A percentile compares a stretch with the other conserved stretches of the same genome.
Evolutionary conservation across 2,888 invertebrate species (phyloP).

Genomic region (Lomographa bimaculata): DNA sequence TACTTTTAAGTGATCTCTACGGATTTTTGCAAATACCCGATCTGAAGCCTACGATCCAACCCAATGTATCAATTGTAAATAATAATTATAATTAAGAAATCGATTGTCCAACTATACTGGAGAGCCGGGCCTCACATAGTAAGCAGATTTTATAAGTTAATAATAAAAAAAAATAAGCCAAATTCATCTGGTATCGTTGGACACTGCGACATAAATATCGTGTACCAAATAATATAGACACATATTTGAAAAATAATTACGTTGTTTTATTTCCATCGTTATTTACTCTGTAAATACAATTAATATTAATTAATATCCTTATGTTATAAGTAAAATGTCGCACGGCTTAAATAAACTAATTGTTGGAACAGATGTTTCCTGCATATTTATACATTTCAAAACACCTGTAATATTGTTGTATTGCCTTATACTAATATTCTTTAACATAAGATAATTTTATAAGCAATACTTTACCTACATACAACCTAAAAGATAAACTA

Average conservation of each 20-base stretch:
- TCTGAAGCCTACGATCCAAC: conserved; percentile 23
- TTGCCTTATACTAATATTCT: no score
- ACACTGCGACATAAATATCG: conserved; percentile 54
- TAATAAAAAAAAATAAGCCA: conserved; percentile 13
- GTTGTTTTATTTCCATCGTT: conserved; percentile 38
- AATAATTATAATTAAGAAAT: conserved; percentile 36
- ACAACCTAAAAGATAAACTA: no score
- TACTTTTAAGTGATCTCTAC: conserved; percentile 18
- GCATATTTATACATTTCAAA: no score
- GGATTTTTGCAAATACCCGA: conserved; percentile 10
- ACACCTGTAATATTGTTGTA: no score
- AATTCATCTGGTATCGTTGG: conserved; percentile 63
- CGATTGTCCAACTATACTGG: conserved; percentile 67
- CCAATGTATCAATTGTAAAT: conserved; percentile 40
- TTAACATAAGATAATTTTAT: no score
- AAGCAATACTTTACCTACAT: no score
- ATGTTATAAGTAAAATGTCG: no score
- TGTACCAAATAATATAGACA: conserved; percentile 78
- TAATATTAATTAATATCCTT: not conserved
- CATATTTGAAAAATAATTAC: conserved; percentile 55
- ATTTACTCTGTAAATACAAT: no score
- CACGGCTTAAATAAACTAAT: no score
- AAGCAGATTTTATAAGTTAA: conserved; percentile 21
- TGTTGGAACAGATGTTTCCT: no score
- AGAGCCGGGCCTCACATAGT: conserved; percentile 35